Conservation (phyloP, 2,113 vertebrate species). For the Erinaceus europaeus region DNA sequence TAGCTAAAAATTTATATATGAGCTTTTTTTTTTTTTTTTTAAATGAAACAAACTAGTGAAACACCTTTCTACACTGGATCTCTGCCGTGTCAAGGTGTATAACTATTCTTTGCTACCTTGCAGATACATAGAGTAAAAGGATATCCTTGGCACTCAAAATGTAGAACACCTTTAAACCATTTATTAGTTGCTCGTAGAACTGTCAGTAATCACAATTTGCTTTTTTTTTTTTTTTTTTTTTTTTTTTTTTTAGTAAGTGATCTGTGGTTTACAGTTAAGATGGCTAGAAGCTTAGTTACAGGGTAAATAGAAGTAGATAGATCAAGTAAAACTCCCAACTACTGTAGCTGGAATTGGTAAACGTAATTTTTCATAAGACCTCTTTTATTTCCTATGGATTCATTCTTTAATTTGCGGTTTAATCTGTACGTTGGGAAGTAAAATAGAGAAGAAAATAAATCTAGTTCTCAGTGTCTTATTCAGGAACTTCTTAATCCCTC, state of each 20-base stretch:
- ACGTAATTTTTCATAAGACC: slow-evolving; percentile 80
- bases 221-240: too few species aligned
- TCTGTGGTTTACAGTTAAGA: slow-evolving; percentile 84
- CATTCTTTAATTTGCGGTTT: slow-evolving; percentile 83
- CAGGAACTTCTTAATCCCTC: slow-evolving; percentile 82
- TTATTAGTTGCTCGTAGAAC: slow-evolving; percentile 78
- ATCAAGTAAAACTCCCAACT: slow-evolving; percentile 81
- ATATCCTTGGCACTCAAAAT: slow-evolving; percentile 82
- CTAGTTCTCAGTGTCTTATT: slow-evolving; percentile 83
- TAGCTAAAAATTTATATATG: slow-evolving; percentile 89
- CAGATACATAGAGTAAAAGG: slow-evolving; percentile 85
- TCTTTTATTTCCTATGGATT: slow-evolving; percentile 72
- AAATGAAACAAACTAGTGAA: slow-evolving; percentile 83
- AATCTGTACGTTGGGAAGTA: slow-evolving; percentile 83
- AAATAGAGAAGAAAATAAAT: slow-evolving; percentile 80
- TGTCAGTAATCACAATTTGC: slow-evolving; percentile 78
- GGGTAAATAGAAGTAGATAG: slow-evolving; percentile 81
- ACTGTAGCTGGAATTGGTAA: slow-evolving; percentile 84
- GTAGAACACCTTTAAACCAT: slow-evolving; percentile 83
- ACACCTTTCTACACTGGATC: slow-evolving; percentile 90
- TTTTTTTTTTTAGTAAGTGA: slow-evolving; percentile 84
- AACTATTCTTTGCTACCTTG: slow-evolving; percentile 89
- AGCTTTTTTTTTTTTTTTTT: slow-evolving; percentile 81
- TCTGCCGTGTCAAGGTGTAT: slow-evolving; percentile 87
- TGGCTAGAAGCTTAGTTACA: slow-evolving; percentile 86